phyloP scores from a whole-genome alignment of 1,140 invertebrate species.

The Scaptodrosophila lebanonensis region DNA sequence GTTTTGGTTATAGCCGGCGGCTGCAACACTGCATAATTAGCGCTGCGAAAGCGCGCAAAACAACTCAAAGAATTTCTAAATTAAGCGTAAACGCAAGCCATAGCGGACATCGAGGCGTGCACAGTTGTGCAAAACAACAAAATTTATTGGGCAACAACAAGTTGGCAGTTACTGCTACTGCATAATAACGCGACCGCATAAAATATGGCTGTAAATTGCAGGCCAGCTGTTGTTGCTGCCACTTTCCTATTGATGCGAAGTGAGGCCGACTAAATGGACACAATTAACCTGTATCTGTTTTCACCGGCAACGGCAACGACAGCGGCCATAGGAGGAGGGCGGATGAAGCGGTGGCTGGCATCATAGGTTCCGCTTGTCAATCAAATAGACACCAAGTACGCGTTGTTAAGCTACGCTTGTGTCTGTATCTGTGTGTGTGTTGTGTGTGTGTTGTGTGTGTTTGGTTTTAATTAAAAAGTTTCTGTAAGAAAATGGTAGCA shows the following conservation, averaged over 20 bases:
- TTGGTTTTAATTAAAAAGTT: conserved; percentile 44
- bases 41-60: conserved; percentile 30
- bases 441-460: conserved; percentile 8
- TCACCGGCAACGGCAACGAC: background rate
- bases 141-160: conserved; percentile 12
- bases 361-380: conserved; percentile 43
- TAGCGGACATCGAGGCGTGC: too few species aligned
- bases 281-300: conserved; percentile 37
- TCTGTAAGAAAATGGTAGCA: conserved; percentile 38
- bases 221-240: conserved; percentile 22
- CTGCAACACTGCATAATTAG: conserved; percentile 61
- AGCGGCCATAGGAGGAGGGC: background rate
- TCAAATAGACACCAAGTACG: conserved; percentile 39
- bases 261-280: conserved; percentile 34
- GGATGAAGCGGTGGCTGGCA: background rate
- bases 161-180: conserved; percentile 8
- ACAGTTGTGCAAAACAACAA: conserved; percentile 19
- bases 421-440: background rate
- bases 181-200: conserved; percentile 28
- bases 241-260: conserved; percentile 32
- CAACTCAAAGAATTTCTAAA: conserved; percentile 60
- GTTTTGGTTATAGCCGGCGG: conserved; percentile 15
- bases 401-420: conserved; percentile 1
- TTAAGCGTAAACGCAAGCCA: conserved; percentile 29
- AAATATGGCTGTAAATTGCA: conserved; percentile 46